A percentile compares a stretch with the other conserved stretches of the same genome.
These are phyloP conservation scores for Diaphora mendica DNA, from an alignment of 2,888 invertebrate species.

Conservation along the genomic window DNA sequence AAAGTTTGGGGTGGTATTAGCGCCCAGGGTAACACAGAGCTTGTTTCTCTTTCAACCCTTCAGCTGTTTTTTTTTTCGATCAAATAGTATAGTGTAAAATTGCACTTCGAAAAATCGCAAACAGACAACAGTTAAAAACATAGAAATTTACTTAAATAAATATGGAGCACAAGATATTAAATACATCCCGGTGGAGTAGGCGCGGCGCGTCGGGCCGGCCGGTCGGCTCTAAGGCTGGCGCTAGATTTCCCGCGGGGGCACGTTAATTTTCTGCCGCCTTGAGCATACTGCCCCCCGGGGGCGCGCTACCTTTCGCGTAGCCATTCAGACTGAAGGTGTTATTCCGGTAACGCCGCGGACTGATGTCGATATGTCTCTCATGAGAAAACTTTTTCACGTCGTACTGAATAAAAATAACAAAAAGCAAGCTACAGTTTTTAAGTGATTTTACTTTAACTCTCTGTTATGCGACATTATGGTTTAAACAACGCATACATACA, in stretches of 20 bases:
- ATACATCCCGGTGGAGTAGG: slow-evolving; percentile 79
- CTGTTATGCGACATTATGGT: neutral
- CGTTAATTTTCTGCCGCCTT: slow-evolving; percentile 93
- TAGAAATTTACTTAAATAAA: neutral
- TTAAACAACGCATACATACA: neutral
- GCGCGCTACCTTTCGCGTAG: slow-evolving; percentile 85
- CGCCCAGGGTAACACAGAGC: too few relatives aligned
- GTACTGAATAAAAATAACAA: slow-evolving; percentile 70
- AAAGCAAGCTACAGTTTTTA: slow-evolving; percentile 48
- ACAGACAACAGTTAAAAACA: neutral
- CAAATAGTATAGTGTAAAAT: neutral
- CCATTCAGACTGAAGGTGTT: slow-evolving; percentile 86
- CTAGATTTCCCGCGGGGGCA: slow-evolving; percentile 89
- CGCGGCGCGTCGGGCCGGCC: slow-evolving; percentile 63
- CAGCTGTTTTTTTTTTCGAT: neutral
- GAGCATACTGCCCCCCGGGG: slow-evolving; percentile 90
- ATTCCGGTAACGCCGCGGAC: slow-evolving; percentile 81
- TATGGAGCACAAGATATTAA: slow-evolving; percentile 74
- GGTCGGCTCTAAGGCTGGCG: slow-evolving; percentile 83
- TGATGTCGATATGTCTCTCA: slow-evolving; percentile 79
- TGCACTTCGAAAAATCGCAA: neutral
- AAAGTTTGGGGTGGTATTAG: too few relatives aligned
- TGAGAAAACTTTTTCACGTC: slow-evolving; percentile 74
- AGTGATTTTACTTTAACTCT: slow-evolving; percentile 36
- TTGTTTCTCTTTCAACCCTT: too few relatives aligned